Base-by-base conservation (phyloP, 2,888 invertebrate genomes). In the Alviniconcha strummeri region DNA sequence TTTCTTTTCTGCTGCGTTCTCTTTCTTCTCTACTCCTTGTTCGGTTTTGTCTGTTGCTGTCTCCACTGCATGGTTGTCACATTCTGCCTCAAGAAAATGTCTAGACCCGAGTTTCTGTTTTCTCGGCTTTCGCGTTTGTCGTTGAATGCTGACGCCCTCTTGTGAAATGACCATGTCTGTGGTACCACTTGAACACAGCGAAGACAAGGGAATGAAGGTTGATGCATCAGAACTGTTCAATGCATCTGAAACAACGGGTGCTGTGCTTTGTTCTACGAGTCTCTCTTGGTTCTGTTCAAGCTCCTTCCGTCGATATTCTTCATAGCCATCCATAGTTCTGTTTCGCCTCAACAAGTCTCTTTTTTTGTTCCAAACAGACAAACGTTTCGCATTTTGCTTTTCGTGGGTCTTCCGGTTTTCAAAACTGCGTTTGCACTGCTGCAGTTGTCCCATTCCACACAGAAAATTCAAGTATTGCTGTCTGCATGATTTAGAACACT, bases 261-360 rank as follows among this genome's bases (percentile, higher is more conserved):
- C 75, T 13, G 55, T 54, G 17, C 17, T 8, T 5, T 55, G 19
- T 77, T 57, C 77, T 15, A 8, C 13, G 13, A 13, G 4, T 57
- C 52, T 57, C 60, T 60, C 9, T 11, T 60, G 60, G 9, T 13
- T 71, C 8, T 17, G 7, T 17, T 17, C 13, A 7, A 71, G n/a
- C 71, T 71, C 52, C n/a, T 64, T 11, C 9, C 57, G 15, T 19
- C n/a, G 19, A 13, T 19, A n/a, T 19, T 64, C 76, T 64, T 82
- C 76, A 64, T n/a, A 76, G 17, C 81, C 72, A 36, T 36, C 81
- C 71, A 74, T 6, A 11, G 81, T 81, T 75, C 60, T 81, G 81
- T 81, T 36, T 0, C 74, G 57, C 7, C 60, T 75, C 17, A 74
- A 54, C 3, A 54, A 79, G n/a, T 13, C 64, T 54, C 67, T 79